These are phyloP conservation scores for Varanus salvator DNA, from an alignment of 2,113 vertebrate species.

Conservation along the genomic window DNA sequence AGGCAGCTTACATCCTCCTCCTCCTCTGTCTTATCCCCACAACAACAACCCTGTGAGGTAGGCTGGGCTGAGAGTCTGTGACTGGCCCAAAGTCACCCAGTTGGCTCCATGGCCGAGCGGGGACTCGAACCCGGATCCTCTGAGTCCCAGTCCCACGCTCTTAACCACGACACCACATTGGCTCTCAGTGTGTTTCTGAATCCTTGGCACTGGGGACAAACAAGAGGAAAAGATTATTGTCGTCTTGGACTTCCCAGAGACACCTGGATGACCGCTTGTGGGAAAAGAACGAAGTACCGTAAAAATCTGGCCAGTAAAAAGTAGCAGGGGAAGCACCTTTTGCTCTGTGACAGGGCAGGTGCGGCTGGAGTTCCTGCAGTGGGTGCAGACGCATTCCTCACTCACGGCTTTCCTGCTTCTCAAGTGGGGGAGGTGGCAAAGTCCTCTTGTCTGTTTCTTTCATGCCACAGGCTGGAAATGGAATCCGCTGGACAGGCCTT, in stretches of 20 bases:
- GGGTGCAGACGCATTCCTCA: not conserved
- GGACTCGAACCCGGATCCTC: too few species aligned
- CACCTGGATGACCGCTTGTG: not conserved
- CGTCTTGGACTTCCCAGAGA: not conserved
- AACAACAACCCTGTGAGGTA: too few species aligned
- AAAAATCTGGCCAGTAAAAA: not conserved
- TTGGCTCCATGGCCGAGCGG: too few species aligned
- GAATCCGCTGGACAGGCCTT: constrained; percentile 93
- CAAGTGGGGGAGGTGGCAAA: not conserved
- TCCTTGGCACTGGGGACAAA: not conserved
- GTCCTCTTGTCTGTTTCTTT: constrained; percentile 23
- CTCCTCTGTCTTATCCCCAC: too few species aligned
- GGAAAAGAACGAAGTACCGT: not conserved
- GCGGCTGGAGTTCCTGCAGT: not conserved
- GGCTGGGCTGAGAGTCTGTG: too few species aligned
- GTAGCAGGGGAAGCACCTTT: not conserved
- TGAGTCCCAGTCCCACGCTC: too few species aligned
- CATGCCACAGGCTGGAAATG: constrained; percentile 91
- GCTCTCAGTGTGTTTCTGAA: too few species aligned
- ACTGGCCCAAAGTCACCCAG: too few species aligned
- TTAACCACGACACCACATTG: too few species aligned
- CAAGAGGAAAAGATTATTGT: not conserved
- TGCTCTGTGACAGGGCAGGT: not conserved
- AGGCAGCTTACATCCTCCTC: too few species aligned
- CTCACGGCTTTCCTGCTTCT: not conserved